phyloP scores from a whole-genome alignment of 2,888 invertebrate genomes.

The Hirtodrosophila cameraria region DNA sequence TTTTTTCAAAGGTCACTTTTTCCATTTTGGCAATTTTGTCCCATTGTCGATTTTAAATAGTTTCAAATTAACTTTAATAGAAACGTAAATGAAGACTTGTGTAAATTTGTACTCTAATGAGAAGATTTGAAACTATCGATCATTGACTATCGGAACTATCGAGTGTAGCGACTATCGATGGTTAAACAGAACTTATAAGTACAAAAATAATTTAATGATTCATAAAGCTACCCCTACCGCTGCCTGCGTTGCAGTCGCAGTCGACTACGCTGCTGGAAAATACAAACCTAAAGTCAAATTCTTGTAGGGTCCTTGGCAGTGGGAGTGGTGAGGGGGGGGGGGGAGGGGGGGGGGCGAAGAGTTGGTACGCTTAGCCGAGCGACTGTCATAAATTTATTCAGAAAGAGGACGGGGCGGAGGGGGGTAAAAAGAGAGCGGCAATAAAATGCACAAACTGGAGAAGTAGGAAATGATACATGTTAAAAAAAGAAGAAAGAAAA shows the following conservation, averaged over 20 bases:
- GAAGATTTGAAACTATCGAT: no score
- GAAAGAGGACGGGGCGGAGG: not conserved
- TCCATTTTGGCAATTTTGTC: no score
- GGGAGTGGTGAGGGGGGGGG: not conserved
- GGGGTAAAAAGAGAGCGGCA: conserved; percentile 20
- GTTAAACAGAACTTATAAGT: no score
- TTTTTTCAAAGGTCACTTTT: no score
- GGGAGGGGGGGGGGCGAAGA: not conserved
- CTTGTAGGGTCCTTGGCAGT: not conserved
- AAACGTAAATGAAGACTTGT: no score
- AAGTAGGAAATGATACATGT: not conserved
- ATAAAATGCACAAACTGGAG: conserved; percentile 29
- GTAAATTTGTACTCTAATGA: no score
- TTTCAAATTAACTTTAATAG: no score
- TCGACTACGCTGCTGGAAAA: conserved; percentile 1
- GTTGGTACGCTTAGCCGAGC: not conserved
- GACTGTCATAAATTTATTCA: conserved; percentile 61
- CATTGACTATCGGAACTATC: no score
- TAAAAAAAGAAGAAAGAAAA: conserved; percentile 17
- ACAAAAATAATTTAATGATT: conserved; percentile 5
- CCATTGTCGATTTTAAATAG: no score
- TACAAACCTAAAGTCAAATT: conserved; percentile 32
- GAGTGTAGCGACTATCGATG: no score
- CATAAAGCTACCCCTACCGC: conserved; percentile 47
- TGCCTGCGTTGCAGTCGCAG: conserved; percentile 3